Percentiles rank a stretch among this genome's conserved stretches.
Evolutionary conservation across 2,888 invertebrate genomes (phyloP).

Genomic region (Noctuana brunneofusca): DNA sequence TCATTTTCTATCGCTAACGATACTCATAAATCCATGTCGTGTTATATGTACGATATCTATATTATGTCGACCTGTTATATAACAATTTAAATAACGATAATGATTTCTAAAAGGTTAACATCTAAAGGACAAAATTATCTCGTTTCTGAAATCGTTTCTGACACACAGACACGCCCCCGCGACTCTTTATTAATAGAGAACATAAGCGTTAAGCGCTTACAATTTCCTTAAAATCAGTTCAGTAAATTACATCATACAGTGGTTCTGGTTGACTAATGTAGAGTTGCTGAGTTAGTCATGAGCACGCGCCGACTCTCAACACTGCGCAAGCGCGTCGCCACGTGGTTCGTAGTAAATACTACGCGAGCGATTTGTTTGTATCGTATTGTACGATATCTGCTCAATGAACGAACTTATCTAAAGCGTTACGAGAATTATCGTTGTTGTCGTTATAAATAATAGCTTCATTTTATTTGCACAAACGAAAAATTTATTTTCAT

Average conservation of each 20-base stretch:
- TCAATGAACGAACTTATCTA: constrained; percentile 44
- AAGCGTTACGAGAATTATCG: constrained; percentile 30
- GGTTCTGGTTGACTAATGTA: constrained; percentile 46
- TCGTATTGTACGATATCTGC: constrained; percentile 35
- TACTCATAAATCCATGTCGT: too few relatives aligned
- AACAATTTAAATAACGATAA: too few relatives aligned
- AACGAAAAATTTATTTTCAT: background rate
- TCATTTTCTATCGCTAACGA: too few relatives aligned
- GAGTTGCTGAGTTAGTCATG: constrained; percentile 40
- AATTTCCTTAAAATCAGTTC: constrained; percentile 34
- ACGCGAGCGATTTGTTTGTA: constrained; percentile 33
- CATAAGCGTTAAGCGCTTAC: background rate
- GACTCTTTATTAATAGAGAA: background rate
- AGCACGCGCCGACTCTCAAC: constrained; percentile 45
- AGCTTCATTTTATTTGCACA: constrained; percentile 5
- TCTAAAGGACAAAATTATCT: background rate
- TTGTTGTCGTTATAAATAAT: constrained; percentile 20
- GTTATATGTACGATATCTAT: too few relatives aligned
- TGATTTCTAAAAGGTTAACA: too few relatives aligned
- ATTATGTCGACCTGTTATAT: too few relatives aligned
- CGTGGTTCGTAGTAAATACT: constrained; percentile 45
- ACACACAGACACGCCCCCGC: background rate
- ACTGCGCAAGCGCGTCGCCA: constrained; percentile 44
- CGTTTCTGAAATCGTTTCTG: background rate
- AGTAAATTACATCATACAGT: constrained; percentile 39